Base-by-base conservation (phyloP, 2,888 invertebrate genomes). In the Epirrhoe alternata region DNA sequence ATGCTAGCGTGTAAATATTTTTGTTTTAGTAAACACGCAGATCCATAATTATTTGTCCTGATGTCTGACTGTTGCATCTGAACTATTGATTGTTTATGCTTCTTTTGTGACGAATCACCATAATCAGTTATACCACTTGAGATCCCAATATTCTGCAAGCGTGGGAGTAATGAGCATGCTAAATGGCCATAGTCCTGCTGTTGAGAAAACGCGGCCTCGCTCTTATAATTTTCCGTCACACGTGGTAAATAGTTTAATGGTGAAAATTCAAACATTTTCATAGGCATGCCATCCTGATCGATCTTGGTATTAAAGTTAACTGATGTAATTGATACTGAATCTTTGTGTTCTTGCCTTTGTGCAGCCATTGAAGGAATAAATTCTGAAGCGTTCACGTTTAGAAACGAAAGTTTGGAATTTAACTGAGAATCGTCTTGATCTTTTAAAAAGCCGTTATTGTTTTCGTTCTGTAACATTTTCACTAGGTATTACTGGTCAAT, bases 311-410 rank as follows among this genome's bases (percentile, higher is more conserved):
- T 45, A 6, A 12, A n/a, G 6, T 45, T 5, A 4, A n/a, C 45
- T 10, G 12, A 14, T 12, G 45, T 45, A 14, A 45, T 8, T 35
- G 35, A n/a, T 5, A 24, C 45, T 56, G 55, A 30, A 30, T 56
- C 30, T 30, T n/a, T 30, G 42, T 14, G 3, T 30, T 38, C 38
- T 6, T 42, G 30, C 5, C n/a, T n/a, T 45, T 14, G 45, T 45
- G 45, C 45, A n/a, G 5, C 45, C 14, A 14, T 14, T 42, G 30
- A 42, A 55, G 55, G 55, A 45, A 56, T 24, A 12, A 56, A 56
- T 14, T 45, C 55, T 6, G 14, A 8, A 1, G 55, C 55, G 12
- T 56, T 38, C 4, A 45, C 55, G 8, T 56, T 56, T 8, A 56
- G 30, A 45, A 1, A 1, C 1, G 14, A 30, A 45, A 12, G 30